Evolutionary conservation across 2,113 vertebrate species (phyloP).

Genomic region (Pteropus alecto): DNA sequence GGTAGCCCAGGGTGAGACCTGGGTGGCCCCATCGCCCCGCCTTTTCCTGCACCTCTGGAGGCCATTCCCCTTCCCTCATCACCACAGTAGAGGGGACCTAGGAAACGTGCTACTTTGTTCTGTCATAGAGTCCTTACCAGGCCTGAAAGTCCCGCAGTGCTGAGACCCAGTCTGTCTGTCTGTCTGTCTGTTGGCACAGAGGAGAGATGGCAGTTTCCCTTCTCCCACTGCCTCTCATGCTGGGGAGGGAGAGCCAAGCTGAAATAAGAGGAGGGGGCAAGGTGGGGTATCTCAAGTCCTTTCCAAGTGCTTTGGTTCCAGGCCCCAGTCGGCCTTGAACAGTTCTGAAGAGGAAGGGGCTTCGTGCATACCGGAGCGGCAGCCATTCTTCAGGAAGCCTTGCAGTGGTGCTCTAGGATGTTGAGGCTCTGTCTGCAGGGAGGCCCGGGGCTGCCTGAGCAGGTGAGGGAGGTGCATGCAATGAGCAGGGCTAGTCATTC

Average conservation of each 20-base stretch:
- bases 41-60: not conserved
- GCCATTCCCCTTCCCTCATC: not conserved
- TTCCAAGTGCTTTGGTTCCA: not conserved
- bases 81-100: not conserved
- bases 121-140: not conserved
- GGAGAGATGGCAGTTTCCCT: not conserved
- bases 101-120: not conserved
- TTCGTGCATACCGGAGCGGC: rapidly evolving
- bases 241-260: not conserved
- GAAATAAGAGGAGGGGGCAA: not conserved
- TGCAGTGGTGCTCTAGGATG: rapidly evolving
- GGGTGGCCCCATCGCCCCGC: not conserved
- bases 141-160: not conserved
- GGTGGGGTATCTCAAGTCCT: not conserved
- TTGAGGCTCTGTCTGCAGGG: not conserved
- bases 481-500: rapidly evolving
- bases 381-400: not conserved
- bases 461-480: not conserved
- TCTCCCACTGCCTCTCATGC: not conserved
- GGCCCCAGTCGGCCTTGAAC: not conserved
- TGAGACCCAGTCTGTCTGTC: not conserved
- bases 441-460: not conserved
- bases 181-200: not conserved
- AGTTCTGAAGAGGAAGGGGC: not conserved
- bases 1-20: not conserved